Percentiles rank a stretch among this genome's conserved stretches.
Conservation (phyloP, 2,888 invertebrate species). For the Laothoe populi region DNA sequence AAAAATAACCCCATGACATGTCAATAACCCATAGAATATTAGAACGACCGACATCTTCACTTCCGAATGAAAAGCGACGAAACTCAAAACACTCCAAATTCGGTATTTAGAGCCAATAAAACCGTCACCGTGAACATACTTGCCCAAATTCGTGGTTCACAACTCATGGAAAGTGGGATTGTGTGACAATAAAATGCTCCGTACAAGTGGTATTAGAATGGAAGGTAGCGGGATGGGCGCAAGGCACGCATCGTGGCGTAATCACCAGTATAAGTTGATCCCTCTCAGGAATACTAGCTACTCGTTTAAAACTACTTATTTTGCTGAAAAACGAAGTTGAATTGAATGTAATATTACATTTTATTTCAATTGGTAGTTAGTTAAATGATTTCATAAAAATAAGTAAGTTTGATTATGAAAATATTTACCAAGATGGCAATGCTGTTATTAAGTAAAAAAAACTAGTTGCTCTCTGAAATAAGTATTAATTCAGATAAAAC, state of each 20-base stretch:
- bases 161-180: constrained; percentile 70
- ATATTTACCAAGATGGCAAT: no score
- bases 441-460: background rate
- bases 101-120: constrained; percentile 75
- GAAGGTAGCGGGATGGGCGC: constrained; percentile 67
- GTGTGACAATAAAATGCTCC: constrained; percentile 80
- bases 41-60: constrained; percentile 19
- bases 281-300: constrained; percentile 31
- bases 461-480: no score
- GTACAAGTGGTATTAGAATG: constrained; percentile 80
- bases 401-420: no score
- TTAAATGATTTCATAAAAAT: no score
- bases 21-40: constrained; percentile 42
- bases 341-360: no score
- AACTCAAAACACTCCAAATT: constrained; percentile 72
- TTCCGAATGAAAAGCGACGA: constrained; percentile 58
- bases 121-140: constrained; percentile 73
- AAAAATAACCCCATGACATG: constrained; percentile 25
- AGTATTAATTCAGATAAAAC: background rate
- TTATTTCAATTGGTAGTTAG: no score
- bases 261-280: constrained; percentile 51
- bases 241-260: constrained; percentile 68
- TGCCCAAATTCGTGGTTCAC: constrained; percentile 69
- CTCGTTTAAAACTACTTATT: background rate
- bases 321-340: no score